Percentiles rank a stretch among this genome's conserved stretches.
These are phyloP conservation scores for Tipula helvola DNA, from an alignment of 2,888 invertebrate species.

Conservation along the genomic window DNA sequence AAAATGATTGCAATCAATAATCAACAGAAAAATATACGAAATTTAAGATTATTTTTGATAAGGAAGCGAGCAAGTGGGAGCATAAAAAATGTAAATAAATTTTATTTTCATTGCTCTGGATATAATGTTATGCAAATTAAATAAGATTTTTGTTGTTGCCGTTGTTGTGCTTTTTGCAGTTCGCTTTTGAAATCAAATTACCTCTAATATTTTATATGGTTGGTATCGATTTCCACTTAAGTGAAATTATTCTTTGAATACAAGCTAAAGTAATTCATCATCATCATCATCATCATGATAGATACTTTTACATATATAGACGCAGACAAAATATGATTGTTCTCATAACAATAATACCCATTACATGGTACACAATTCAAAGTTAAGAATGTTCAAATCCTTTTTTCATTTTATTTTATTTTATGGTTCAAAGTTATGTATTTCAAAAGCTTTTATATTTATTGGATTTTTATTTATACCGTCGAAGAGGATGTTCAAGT, in stretches of 20 bases:
- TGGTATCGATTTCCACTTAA: background rate
- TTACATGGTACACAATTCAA: background rate
- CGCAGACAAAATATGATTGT: background rate
- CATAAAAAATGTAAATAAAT: background rate
- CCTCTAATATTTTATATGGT: background rate
- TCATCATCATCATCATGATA: background rate
- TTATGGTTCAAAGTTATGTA: background rate
- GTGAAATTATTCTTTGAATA: background rate
- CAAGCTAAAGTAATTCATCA: background rate
- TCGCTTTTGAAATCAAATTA: background rate
- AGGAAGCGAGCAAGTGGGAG: background rate
- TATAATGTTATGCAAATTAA: constrained; percentile 4
- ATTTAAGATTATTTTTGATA: background rate
- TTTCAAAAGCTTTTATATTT: background rate
- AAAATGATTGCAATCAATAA: background rate
- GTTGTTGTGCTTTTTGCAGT: background rate
- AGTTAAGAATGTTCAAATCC: background rate
- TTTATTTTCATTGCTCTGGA: background rate
- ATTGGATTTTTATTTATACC: background rate
- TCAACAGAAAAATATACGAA: background rate
- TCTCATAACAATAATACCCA: background rate
- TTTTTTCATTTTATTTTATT: background rate
- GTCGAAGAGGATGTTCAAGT: background rate
- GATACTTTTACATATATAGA: background rate
- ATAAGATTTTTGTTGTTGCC: background rate